phyloP scores from a whole-genome alignment of 2,113 vertebrate species.

The Elanus axillaris region DNA sequence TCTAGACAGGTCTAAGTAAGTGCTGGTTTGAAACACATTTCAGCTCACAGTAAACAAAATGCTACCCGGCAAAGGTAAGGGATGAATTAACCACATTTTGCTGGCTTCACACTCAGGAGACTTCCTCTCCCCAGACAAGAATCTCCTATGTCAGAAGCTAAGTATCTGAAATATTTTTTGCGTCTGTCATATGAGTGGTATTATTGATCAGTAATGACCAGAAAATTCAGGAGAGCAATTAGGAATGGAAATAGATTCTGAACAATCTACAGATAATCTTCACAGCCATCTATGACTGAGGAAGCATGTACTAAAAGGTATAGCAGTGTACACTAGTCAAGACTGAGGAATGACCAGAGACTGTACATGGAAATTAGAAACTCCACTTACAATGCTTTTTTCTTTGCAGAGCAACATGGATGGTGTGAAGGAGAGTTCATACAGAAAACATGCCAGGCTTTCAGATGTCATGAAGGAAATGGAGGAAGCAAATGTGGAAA shows the following conservation, averaged over 20 bases:
- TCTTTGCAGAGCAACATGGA: neutral
- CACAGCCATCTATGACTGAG: neutral
- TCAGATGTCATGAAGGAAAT: neutral
- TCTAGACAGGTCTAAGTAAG: neutral
- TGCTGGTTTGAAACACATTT: neutral
- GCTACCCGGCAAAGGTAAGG: neutral
- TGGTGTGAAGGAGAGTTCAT: neutral
- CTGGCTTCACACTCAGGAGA: neutral
- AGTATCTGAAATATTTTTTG: neutral
- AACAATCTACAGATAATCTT: neutral
- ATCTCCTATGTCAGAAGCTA: neutral
- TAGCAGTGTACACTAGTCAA: neutral
- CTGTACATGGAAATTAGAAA: neutral
- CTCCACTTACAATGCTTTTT: neutral
- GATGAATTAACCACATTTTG: neutral
- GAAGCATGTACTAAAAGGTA: neutral
- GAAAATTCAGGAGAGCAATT: neutral
- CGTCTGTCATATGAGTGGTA: neutral
- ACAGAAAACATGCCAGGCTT: neutral
- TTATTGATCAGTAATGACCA: neutral
- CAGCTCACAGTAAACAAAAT: neutral
- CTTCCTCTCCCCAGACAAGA: neutral
- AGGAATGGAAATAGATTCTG: neutral
- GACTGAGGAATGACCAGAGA: neutral
- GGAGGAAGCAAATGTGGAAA: neutral